These are phyloP conservation scores for Onychostruthus taczanowskii DNA, from an alignment of 2,113 vertebrate species.

Conservation along the genomic window DNA sequence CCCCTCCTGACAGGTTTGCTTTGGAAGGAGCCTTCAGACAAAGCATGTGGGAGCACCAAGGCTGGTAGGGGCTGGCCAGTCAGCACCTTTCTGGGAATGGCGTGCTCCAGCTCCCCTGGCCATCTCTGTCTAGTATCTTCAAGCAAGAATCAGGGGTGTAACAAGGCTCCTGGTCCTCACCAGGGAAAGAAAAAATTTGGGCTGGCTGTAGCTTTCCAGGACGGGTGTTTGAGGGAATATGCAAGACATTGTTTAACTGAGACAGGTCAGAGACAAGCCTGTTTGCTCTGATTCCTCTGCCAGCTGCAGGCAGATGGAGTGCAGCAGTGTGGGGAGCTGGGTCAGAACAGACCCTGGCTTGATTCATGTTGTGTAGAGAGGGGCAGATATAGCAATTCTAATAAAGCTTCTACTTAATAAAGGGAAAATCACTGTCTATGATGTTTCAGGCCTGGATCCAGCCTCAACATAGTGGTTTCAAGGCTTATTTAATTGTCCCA, in stretches of 20 bases:
- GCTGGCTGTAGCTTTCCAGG: background rate
- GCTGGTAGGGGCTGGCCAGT: background rate
- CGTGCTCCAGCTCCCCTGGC: background rate
- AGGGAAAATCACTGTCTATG: background rate
- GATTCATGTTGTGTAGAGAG: background rate
- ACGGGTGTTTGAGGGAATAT: background rate
- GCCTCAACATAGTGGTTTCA: background rate
- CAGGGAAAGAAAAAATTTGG: background rate
- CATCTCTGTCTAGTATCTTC: background rate
- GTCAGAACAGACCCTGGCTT: background rate
- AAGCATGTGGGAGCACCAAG: rapidly evolving
- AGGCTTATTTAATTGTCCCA: background rate
- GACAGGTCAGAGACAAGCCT: background rate
- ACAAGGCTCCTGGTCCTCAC: background rate
- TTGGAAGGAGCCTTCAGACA: background rate
- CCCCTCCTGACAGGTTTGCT: background rate
- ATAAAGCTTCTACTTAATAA: background rate
- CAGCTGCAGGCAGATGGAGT: background rate
- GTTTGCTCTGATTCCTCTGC: background rate
- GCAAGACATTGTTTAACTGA: background rate
- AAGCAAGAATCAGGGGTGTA: background rate
- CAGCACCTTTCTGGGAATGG: background rate
- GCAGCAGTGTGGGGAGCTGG: background rate
- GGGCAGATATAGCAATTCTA: background rate
- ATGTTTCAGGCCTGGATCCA: background rate